phyloP scores from a whole-genome alignment of 2,113 vertebrate species.

The Rhizomys pruinosus region DNA sequence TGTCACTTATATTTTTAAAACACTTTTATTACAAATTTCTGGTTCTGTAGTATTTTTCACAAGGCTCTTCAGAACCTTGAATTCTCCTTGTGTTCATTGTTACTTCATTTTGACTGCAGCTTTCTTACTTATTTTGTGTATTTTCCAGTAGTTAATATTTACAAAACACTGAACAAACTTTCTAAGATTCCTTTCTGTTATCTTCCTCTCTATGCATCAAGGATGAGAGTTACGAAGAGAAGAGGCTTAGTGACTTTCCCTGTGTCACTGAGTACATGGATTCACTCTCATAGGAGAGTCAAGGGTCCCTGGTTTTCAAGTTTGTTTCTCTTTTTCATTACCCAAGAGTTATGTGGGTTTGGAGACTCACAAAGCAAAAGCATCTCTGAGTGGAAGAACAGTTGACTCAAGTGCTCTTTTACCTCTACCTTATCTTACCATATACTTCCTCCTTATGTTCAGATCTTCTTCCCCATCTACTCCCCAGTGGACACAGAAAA shows the following conservation, averaged over 20 bases:
- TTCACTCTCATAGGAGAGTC: constrained; percentile 22
- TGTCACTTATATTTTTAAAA: constrained; percentile 46
- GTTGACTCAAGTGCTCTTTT: constrained; percentile 74
- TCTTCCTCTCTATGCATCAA: constrained; percentile 49
- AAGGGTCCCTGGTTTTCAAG: constrained; percentile 1
- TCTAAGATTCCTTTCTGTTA: constrained; percentile 58
- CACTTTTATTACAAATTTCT: constrained; percentile 31
- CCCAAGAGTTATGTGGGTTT: constrained; percentile 11
- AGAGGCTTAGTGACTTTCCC: constrained; percentile 42
- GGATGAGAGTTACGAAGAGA: constrained; percentile 63
- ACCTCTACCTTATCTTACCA: constrained; percentile 75
- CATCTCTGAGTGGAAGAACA: constrained; percentile 7
- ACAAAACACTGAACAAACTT: constrained; percentile 75
- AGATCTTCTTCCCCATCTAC: constrained; percentile 77
- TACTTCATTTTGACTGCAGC: constrained; percentile 52
- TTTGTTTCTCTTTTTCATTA: constrained; percentile 15
- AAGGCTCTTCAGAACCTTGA: constrained; percentile 64
- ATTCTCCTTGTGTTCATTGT: constrained; percentile 69
- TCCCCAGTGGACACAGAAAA: constrained; percentile 80
- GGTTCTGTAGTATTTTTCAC: constrained; percentile 63
- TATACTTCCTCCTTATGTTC: constrained; percentile 73
- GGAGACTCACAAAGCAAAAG: constrained; percentile 21
- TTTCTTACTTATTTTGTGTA: constrained; percentile 71
- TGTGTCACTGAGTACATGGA: constrained; percentile 22
- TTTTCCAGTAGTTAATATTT: constrained; percentile 78